phyloP scores from a whole-genome alignment of 2,113 vertebrate species.

The Orthochromis indermauri region DNA sequence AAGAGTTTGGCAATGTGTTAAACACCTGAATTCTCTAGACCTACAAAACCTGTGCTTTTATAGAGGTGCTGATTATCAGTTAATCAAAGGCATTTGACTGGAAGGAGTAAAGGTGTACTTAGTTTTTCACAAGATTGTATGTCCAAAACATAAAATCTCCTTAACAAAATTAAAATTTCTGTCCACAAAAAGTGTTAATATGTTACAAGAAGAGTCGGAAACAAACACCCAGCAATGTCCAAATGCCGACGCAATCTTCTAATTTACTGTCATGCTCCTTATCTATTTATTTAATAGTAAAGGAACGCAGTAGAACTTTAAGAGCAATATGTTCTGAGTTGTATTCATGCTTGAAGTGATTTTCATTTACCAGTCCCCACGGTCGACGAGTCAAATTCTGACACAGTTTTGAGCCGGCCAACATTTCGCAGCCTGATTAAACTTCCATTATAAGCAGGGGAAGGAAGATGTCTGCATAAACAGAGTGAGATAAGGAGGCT shows the following conservation, averaged over 20 bases:
- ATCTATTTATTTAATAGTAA: neutral
- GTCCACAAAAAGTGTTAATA: neutral
- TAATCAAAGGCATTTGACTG: neutral
- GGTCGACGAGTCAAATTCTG: neutral
- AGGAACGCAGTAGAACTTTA: neutral
- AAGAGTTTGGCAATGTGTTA: neutral
- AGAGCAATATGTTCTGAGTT: neutral
- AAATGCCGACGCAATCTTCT: rapidly evolving
- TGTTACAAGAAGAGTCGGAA: rapidly evolving
- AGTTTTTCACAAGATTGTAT: neutral
- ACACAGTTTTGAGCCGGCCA: neutral
- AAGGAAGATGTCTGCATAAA: neutral
- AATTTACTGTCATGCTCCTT: neutral
- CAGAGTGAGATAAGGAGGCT: neutral
- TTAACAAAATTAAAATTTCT: neutral
- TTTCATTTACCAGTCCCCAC: neutral
- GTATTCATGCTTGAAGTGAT: neutral
- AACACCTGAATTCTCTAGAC: neutral
- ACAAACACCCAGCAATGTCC: neutral
- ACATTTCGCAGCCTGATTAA: neutral
- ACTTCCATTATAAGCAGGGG: neutral
- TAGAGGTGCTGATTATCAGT: neutral
- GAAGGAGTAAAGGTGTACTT: neutral
- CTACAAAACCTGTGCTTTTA: neutral
- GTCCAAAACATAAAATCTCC: neutral